Conservation (phyloP, 2,113 vertebrate species). For the Ageneiosus marmoratus region DNA sequence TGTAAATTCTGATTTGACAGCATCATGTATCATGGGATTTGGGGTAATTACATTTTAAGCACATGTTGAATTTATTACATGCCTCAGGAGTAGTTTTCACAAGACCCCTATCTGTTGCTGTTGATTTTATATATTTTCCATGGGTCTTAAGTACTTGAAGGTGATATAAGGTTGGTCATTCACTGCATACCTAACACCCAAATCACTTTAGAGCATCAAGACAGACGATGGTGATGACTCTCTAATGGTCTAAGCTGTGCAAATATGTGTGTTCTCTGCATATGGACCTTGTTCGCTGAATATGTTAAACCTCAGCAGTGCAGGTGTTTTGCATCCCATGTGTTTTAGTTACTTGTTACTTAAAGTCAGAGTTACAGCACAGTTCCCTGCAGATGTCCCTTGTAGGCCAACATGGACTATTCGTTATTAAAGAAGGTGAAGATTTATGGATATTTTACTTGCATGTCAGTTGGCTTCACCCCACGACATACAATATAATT, state of each 20-base stretch:
- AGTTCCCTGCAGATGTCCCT: background rate
- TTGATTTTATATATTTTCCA: conserved; percentile 47
- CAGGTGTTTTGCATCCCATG: conserved; percentile 15
- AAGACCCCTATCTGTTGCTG: conserved; percentile 20
- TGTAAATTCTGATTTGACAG: conserved; percentile 48
- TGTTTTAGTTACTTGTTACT: conserved; percentile 20
- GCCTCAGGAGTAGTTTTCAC: conserved; percentile 41
- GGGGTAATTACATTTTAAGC: conserved; percentile 60
- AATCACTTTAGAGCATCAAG: conserved; percentile 26
- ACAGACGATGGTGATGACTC: conserved; percentile 19
- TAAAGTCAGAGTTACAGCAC: background rate
- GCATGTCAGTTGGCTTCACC: background rate
- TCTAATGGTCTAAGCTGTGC: background rate
- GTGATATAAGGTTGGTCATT: conserved; percentile 40
- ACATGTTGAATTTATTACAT: conserved; percentile 53
- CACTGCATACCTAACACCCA: conserved; percentile 20
- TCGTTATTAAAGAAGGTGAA: background rate
- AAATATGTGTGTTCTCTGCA: background rate
- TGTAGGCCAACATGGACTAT: background rate
- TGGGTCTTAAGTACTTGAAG: conserved; percentile 3
- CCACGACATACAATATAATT: background rate
- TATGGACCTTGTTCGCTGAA: background rate
- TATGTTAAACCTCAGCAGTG: background rate
- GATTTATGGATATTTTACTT: background rate
- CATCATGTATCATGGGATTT: conserved; percentile 44